Evolutionary conservation across 2,888 invertebrate genomes (phyloP), one percentile per base, ranked within the genome.

Genomic region (Mythimna impura): DNA sequence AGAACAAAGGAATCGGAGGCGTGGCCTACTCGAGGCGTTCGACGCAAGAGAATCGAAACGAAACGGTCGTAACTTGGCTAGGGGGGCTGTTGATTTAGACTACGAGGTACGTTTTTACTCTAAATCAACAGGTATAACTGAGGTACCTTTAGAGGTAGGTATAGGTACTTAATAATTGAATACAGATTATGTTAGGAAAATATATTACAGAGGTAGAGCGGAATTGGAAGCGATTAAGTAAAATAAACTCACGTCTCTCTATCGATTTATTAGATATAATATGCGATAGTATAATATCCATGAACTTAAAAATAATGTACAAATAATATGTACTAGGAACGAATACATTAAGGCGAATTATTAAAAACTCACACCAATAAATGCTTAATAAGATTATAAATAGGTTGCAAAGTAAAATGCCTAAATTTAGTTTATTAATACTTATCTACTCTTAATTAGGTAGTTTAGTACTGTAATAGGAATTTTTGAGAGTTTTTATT

Each of bases 251-350:
- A 30, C 61, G 73, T 67, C 14, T 30, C 54, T 70, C 50, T 66
- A 72, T 78, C 54, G 22, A 81, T 71, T 76, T 84, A 82, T 67
- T 78, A 43, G 25, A 66, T 86, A 69, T 65, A 74, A 63, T 64
- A 68, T 25, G 71, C 66, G 30, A 65, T 71, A 74, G 60, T 72
- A 76, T 72, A 67, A 72, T 74, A 83, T 54, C 36, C 14, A 66
- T 64, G 58, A 67, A 80, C 25, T 79, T 30, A 76, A 80, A 85
- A 71, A 74, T 17, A 60, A 74, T 67, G 62, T 81, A 81, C 67
- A 81, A 81, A 80, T 73, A 66, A 70, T 66, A 57, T 54, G 43
- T 76, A 86, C 73, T 82, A 85, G 86, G 87, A 87, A 87, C 86
- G 43, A 81, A 66, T 83, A 80, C 43, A 80, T 71, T 67, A 64